Evolutionary conservation across 2,888 invertebrate genomes (phyloP).

Genomic region (Ctena decussata): DNA sequence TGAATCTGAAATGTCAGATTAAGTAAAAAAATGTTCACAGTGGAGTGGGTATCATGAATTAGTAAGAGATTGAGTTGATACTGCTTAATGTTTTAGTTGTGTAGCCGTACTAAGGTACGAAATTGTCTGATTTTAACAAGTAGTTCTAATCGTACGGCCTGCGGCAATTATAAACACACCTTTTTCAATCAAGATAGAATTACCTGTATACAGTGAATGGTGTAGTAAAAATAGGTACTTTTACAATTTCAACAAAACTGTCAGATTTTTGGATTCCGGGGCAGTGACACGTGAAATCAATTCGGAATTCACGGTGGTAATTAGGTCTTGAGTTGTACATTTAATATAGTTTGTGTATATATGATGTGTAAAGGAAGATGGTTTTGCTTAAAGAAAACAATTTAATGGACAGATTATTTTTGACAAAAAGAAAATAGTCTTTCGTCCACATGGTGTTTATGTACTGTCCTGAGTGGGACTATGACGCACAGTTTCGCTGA

Average conservation of each 20-base stretch:
- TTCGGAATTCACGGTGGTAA: not conserved
- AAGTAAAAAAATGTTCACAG: not conserved
- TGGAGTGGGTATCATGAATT: too few relatives aligned
- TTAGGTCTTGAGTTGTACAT: not conserved
- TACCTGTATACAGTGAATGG: not conserved
- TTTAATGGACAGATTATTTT: not conserved
- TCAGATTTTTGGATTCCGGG: not conserved
- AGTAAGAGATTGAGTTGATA: not conserved
- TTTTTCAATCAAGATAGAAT: constrained; percentile 5
- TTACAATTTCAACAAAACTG: constrained; percentile 2
- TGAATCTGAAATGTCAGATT: too few relatives aligned
- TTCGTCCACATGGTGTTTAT: too few relatives aligned
- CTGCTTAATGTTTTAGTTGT: not conserved
- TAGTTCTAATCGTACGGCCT: not conserved
- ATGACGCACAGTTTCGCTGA: too few relatives aligned
- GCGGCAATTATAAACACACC: not conserved
- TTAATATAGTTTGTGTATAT: constrained; percentile 4
- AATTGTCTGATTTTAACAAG: not conserved
- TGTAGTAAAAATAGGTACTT: constrained; percentile 8
- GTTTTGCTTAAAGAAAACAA: not conserved
- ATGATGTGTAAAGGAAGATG: not conserved
- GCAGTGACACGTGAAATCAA: constrained; percentile 3
- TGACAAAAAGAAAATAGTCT: too few relatives aligned
- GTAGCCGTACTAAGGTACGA: not conserved
- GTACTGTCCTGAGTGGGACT: too few relatives aligned